A percentile compares a stretch with the other conserved stretches of the same genome.
phyloP scores from a whole-genome alignment of 2,888 invertebrate species.

The Crossocerus cetratus region DNA sequence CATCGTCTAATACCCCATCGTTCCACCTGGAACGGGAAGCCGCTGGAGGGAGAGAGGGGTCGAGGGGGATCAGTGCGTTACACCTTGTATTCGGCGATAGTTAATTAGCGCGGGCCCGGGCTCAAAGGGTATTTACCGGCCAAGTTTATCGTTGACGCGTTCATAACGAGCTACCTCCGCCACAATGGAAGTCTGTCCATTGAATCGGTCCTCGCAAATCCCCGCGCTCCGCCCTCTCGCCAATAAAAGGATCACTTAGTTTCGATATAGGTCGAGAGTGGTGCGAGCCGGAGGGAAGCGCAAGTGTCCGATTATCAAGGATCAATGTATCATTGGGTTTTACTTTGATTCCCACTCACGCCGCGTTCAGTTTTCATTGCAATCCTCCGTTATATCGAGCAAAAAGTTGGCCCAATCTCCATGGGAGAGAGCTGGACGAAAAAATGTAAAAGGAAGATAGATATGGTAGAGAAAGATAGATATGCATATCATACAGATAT shows the following conservation, averaged over 20 bases:
- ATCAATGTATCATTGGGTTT: no score
- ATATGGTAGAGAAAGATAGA: no score
- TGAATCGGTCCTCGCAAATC: not conserved
- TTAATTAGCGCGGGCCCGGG: constrained; percentile 55
- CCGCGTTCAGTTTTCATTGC: no score
- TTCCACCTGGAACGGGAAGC: constrained; percentile 25
- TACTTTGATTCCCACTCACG: no score
- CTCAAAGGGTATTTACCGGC: constrained; percentile 12
- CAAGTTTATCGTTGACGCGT: constrained; percentile 17
- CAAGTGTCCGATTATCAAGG: not conserved
- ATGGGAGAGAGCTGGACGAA: no score
- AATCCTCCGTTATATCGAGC: no score
- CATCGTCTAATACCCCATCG: constrained; percentile 35
- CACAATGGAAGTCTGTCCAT: not conserved
- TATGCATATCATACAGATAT: no score
- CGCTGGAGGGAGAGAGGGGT: not conserved
- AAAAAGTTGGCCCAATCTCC: no score
- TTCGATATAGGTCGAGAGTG: not conserved
- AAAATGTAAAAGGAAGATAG: no score
- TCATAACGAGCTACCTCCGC: constrained; percentile 1
- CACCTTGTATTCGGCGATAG: constrained; percentile 58
- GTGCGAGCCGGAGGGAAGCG: not conserved
- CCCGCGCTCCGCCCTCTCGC: not conserved
- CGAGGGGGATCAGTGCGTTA: constrained; percentile 49
- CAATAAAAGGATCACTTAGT: not conserved